Percentiles rank a stretch among this genome's conserved stretches.
phyloP scores from a whole-genome alignment of 1,140 invertebrate genomes.

The Eriosoma lanigerum region DNA sequence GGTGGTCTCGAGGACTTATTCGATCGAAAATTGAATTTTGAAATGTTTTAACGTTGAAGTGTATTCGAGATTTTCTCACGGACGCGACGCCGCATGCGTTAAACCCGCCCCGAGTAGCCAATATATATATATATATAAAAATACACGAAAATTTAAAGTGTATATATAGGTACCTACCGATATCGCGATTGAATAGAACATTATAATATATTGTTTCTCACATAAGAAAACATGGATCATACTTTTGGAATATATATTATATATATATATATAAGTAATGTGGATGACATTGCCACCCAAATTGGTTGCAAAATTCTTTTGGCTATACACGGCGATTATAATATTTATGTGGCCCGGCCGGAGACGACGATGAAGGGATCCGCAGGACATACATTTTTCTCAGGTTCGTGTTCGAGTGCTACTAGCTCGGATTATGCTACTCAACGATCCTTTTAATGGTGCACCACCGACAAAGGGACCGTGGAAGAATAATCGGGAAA shows the following conservation, averaged over 20 bases:
- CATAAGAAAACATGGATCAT: not conserved
- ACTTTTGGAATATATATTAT: constrained; percentile 6
- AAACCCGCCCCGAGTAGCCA: not conserved
- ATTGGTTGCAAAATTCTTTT: constrained; percentile 39
- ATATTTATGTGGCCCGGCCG: not conserved
- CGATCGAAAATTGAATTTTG: constrained; percentile 3
- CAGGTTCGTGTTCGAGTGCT: constrained; percentile 35
- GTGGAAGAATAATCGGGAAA: constrained; percentile 9
- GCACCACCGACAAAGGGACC: constrained; percentile 2
- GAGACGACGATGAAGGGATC: not conserved
- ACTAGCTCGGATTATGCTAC: constrained; percentile 30
- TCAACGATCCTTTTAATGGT: not conserved
- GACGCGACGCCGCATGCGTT: not conserved
- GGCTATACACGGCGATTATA: not conserved
- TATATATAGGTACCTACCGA: too few species aligned
- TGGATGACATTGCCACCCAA: constrained; percentile 24
- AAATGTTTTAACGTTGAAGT: not conserved
- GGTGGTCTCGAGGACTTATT: not conserved
- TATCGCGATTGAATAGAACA: too few species aligned
- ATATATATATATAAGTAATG: too few species aligned
- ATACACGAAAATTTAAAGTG: too few species aligned
- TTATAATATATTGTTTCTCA: too few species aligned
- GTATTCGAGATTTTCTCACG: constrained; percentile 20
- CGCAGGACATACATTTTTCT: constrained; percentile 14
- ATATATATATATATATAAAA: too few species aligned